Conservation (phyloP, 2,888 invertebrate species). For the Caenorhabditis afra region DNA sequence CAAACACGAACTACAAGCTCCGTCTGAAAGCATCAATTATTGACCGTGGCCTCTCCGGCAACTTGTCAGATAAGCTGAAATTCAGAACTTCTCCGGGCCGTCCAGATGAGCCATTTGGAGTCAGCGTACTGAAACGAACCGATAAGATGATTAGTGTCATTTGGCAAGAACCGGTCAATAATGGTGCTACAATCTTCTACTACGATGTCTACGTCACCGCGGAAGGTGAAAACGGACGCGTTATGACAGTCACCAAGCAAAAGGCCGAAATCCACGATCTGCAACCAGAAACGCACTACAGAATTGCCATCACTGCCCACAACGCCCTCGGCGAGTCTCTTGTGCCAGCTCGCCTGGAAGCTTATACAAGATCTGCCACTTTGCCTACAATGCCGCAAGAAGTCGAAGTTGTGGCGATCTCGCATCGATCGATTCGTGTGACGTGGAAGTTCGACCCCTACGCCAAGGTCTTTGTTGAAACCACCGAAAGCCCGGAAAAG, state of each 20-base stretch:
- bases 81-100: conserved; percentile 89
- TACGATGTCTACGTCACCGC: conserved; percentile 52
- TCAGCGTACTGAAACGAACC: conserved; percentile 79
- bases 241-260: conserved; percentile 1
- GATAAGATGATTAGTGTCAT: conserved; percentile 59
- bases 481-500: conserved; percentile 1
- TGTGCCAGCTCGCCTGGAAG: conserved; percentile 5
- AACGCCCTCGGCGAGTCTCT: conserved; percentile 65
- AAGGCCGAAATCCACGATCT: conserved; percentile 38
- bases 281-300: conserved; percentile 49
- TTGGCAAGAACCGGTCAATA: conserved; percentile 66
- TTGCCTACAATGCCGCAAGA: conserved; percentile 25
- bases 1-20: conserved; percentile 75
- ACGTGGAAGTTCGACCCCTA: conserved; percentile 57
- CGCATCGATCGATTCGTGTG: conserved; percentile 45
- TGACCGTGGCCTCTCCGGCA: conserved; percentile 73
- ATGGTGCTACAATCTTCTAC: conserved; percentile 34
- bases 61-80: conserved; percentile 83
- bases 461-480: conserved; percentile 19
- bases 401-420: not conserved
- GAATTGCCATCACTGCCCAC: conserved; percentile 54
- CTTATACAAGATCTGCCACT: conserved; percentile 25
- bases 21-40: conserved; percentile 68
- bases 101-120: conserved; percentile 84
- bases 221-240: conserved; percentile 10